Percentiles rank a stretch among this genome's conserved stretches.
Conservation (phyloP, 2,888 invertebrate genomes). For the Cerceris ruficornis region DNA sequence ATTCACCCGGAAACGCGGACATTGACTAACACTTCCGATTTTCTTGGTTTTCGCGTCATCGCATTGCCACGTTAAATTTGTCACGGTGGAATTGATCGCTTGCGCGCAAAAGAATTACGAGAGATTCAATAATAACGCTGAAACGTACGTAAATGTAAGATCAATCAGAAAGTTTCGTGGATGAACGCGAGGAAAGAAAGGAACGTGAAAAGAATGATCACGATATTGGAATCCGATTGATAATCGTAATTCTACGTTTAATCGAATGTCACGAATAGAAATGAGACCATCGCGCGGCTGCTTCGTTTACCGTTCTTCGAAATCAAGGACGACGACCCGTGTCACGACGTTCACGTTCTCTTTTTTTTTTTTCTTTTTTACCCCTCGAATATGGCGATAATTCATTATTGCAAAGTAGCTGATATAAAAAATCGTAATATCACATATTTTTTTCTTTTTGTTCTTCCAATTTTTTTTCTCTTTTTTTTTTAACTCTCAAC, state of each 20-base stretch:
- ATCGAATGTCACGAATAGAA: not conserved
- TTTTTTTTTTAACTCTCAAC: slow-evolving; percentile 12
- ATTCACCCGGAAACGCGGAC: no score
- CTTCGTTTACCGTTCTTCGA: not conserved
- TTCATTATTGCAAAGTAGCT: slow-evolving; percentile 68
- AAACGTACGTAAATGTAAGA: no score
- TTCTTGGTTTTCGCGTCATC: not conserved
- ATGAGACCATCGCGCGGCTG: not conserved
- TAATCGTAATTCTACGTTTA: not conserved
- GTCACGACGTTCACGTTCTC: slow-evolving; percentile 33
- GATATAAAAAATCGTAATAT: slow-evolving; percentile 72
- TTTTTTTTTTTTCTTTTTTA: not conserved
- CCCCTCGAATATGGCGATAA: slow-evolving; percentile 46
- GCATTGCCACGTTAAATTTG: not conserved
- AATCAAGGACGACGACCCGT: slow-evolving; percentile 48
- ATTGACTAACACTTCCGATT: no score
- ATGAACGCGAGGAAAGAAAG: no score
- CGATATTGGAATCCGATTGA: no score
- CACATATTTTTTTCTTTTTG: slow-evolving; percentile 55
- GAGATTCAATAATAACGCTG: not conserved
- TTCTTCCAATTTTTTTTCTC: slow-evolving; percentile 40
- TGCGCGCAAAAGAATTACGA: not conserved
- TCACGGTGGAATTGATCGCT: no score
- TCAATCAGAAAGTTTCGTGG: no score
- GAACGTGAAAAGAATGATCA: no score